These are phyloP conservation scores for Trematocara marginatum DNA, from an alignment of 2,113 vertebrate genomes.

Conservation along the genomic window DNA sequence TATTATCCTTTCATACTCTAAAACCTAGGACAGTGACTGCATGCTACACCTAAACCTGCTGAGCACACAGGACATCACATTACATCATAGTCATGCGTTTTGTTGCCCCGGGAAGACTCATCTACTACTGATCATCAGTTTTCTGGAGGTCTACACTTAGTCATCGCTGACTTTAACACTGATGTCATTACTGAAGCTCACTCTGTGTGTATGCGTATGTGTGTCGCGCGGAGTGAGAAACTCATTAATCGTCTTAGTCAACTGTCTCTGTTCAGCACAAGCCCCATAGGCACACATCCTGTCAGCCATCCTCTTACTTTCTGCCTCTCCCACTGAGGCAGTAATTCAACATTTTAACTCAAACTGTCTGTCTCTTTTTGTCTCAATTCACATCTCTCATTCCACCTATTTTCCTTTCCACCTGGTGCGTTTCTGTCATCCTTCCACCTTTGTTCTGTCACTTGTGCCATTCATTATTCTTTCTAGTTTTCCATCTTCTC, in stretches of 20 bases:
- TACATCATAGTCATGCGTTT: not conserved
- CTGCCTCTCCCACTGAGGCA: constrained; percentile 6
- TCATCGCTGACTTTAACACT: constrained; percentile 55
- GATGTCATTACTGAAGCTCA: constrained; percentile 57
- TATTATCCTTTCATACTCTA: not conserved
- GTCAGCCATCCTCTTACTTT: not conserved
- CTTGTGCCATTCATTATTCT: constrained; percentile 1
- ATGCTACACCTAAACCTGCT: constrained; percentile 9
- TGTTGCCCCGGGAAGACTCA: not conserved
- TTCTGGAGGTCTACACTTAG: constrained; percentile 31
- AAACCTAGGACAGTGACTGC: not conserved
- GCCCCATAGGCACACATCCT: constrained; percentile 1
- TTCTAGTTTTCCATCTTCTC: not conserved
- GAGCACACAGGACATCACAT: constrained; percentile 1
- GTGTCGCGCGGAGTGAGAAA: not conserved
- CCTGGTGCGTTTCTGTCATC: constrained; percentile 22
- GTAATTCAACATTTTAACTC: constrained; percentile 47
- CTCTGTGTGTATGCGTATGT: not conserved
- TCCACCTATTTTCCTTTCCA: not conserved
- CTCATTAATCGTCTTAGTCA: constrained; percentile 38
- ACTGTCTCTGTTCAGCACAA: not conserved
- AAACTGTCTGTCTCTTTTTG: constrained; percentile 1
- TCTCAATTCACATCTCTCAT: not conserved
- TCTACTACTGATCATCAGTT: constrained; percentile 22
- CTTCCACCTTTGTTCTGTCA: not conserved